Percentiles rank a stretch among this genome's conserved stretches.
Evolutionary conservation across 2,888 invertebrate genomes (phyloP).

Genomic region (Catocala sponsa): DNA sequence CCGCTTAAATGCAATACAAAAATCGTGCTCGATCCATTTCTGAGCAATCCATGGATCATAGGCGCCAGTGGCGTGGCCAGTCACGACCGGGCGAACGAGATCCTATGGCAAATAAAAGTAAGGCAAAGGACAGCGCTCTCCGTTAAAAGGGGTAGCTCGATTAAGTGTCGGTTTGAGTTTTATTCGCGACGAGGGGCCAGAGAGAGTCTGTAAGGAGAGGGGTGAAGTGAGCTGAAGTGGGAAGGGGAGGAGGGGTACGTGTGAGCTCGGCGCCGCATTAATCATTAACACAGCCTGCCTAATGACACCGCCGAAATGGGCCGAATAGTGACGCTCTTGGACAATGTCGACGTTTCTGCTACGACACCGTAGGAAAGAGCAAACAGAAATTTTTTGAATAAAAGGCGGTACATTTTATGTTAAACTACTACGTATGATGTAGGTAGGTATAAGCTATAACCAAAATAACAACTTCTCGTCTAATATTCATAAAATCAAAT

Average conservation of each 20-base stretch:
- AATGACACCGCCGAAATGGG: slow-evolving; percentile 87
- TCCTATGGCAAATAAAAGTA: slow-evolving; percentile 73
- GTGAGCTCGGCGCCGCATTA: slow-evolving; percentile 84
- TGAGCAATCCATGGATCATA: slow-evolving; percentile 68
- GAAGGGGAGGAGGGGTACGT: slow-evolving; percentile 61
- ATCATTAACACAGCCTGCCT: slow-evolving; percentile 87
- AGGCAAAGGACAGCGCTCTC: slow-evolving; percentile 72
- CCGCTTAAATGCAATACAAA: slow-evolving; percentile 66
- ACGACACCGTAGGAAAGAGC: too few relatives aligned
- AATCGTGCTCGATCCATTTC: slow-evolving; percentile 71
- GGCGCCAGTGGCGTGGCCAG: slow-evolving; percentile 59
- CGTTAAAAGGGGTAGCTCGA: slow-evolving; percentile 86
- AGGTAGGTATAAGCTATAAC: too few relatives aligned
- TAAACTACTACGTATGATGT: too few relatives aligned
- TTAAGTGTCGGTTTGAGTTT: slow-evolving; percentile 85
- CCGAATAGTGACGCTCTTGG: slow-evolving; percentile 64
- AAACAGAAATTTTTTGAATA: too few relatives aligned
- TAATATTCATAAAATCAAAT: too few relatives aligned
- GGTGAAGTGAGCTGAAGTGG: slow-evolving; percentile 34
- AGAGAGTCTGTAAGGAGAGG: slow-evolving; percentile 42
- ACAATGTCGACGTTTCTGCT: slow-evolving; percentile 54
- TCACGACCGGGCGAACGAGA: slow-evolving; percentile 57
- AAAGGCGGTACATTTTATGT: too few relatives aligned
- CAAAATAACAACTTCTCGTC: too few relatives aligned
- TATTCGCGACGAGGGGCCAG: slow-evolving; percentile 68